Conservation (phyloP, 2,888 invertebrate species). For the Scaptomyza reducta region DNA sequence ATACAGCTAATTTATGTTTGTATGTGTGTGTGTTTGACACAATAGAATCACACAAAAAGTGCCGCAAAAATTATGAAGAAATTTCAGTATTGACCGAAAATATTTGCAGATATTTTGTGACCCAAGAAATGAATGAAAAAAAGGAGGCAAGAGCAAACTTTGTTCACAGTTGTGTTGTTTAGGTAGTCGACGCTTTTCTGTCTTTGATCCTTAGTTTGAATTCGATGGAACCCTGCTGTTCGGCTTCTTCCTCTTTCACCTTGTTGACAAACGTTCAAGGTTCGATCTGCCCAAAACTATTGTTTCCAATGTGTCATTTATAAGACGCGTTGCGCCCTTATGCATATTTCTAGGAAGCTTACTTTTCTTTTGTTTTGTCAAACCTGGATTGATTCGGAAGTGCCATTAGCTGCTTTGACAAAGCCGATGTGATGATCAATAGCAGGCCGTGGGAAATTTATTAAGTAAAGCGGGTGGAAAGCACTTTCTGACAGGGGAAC, state of each 20-base stretch:
- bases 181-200: slow-evolving; percentile 38
- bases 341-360: slow-evolving; percentile 59
- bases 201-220: slow-evolving; percentile 49
- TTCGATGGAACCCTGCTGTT: slow-evolving; percentile 63
- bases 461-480: slow-evolving; percentile 39
- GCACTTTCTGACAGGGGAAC: not conserved
- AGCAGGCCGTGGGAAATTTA: slow-evolving; percentile 59
- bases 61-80: slow-evolving; percentile 80
- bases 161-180: slow-evolving; percentile 15
- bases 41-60: slow-evolving; percentile 52
- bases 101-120: slow-evolving; percentile 64
- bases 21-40: slow-evolving; percentile 18
- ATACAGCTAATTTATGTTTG: slow-evolving; percentile 46
- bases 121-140: slow-evolving; percentile 46
- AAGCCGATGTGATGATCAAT: slow-evolving; percentile 37
- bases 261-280: slow-evolving; percentile 67
- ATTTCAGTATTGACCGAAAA: slow-evolving; percentile 49
- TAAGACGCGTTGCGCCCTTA: slow-evolving; percentile 23
- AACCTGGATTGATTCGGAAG: slow-evolving; percentile 54
- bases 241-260: slow-evolving; percentile 24
- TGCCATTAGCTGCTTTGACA: slow-evolving; percentile 40
- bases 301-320: slow-evolving; percentile 41
- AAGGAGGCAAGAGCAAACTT: slow-evolving; percentile 4
- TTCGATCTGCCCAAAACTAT: slow-evolving; percentile 37
- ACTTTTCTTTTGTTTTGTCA: not conserved